Evolutionary conservation across 2,888 invertebrate species (phyloP), one percentile per base, ranked within the genome.

Genomic region (Phaonia tiefii): DNA sequence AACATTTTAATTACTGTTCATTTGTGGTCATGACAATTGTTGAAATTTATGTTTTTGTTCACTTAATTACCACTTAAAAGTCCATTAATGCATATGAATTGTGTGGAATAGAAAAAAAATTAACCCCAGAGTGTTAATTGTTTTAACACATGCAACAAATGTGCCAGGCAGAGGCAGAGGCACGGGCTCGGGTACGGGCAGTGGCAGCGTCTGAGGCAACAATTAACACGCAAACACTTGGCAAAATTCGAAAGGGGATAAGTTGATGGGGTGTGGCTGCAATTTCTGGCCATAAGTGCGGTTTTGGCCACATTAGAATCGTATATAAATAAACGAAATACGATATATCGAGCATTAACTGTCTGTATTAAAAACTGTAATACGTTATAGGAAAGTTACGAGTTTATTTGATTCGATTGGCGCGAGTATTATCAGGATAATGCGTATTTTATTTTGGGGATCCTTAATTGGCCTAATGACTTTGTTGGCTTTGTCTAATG

Each of bases 141-240:
- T 51, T 73, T 69, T 37, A 39, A 44, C 67, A 78, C 73, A 69
- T 78, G 78, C 67, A 69, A 73, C 69, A 46, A 44, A 42, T 49
- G 26, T n/a, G 31, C 8, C 8, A 31, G 31, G 31, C n/a, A n/a
- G n/a, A 8, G 31, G 31, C 31, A 31, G n/a, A n/a, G n/a, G n/a
- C n/a, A n/a, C n/a, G n/a, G n/a, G n/a, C n/a, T n/a, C n/a, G n/a
- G n/a, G 31, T 31, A 3, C 31, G 8, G 31, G 31, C 31, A 31
- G 31, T 5, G 8, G 31, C 31, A 31, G 8, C 8, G 8, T 5
- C 31, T n/a, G n/a, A n/a, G 42, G 31, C 37, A 51, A 46, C 25
- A 31, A 54, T 17, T 73, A 71, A 66, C 71, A 76, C 65, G 71
- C 66, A 71, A 66, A 49, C 46, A 44, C 58, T 44, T 13, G 42